These are phyloP conservation scores for Sialia sialis DNA, from an alignment of 2,113 vertebrate species.

Conservation along the genomic window DNA sequence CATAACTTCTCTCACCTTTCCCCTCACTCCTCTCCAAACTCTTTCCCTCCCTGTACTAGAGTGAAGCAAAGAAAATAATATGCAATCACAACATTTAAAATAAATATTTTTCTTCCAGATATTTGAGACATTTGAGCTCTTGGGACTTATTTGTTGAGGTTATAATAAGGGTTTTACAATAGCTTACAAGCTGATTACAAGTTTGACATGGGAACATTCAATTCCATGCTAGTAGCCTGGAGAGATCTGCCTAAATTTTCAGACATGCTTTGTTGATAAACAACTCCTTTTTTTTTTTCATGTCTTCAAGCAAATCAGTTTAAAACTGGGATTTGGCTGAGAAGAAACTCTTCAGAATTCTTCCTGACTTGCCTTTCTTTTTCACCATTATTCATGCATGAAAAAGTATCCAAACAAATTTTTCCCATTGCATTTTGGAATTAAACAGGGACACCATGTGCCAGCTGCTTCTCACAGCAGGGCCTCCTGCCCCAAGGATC, in stretches of 20 bases:
- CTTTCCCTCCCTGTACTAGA: neutral
- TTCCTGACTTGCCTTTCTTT: neutral
- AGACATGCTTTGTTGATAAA: neutral
- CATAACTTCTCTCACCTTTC: neutral
- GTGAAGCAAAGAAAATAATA: neutral
- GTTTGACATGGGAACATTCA: slow-evolving; percentile 10
- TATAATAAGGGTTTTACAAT: neutral
- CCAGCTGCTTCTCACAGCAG: neutral
- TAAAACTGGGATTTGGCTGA: neutral
- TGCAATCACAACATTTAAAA: neutral
- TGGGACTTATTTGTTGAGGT: neutral
- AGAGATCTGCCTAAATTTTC: neutral
- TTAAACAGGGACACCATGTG: neutral
- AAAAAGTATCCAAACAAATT: neutral
- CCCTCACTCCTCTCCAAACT: neutral
- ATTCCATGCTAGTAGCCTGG: neutral
- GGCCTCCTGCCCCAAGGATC: neutral
- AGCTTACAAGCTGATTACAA: neutral
- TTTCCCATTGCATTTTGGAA: neutral
- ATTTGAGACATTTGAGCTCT: neutral
- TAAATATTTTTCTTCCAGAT: neutral
- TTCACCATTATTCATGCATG: neutral
- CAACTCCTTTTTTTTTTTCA: neutral
- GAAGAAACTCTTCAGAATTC: neutral
- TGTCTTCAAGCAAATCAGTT: neutral